phyloP scores from a whole-genome alignment of 2,888 invertebrate genomes.

The Euzophera pinguis region DNA sequence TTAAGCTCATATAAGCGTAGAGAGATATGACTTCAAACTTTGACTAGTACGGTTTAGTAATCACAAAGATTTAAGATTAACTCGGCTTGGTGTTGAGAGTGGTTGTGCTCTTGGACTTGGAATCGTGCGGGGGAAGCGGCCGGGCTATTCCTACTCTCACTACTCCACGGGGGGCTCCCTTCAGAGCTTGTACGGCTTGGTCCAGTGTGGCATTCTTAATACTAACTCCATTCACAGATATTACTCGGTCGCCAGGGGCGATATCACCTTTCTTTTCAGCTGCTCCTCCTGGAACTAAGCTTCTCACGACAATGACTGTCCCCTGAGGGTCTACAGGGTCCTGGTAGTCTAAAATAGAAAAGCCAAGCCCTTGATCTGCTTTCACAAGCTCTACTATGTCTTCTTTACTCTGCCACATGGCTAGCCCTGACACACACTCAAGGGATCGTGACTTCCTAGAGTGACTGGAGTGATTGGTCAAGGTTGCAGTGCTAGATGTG shows the following conservation, averaged over 20 bases:
- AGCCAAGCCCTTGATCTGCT: slow-evolving; percentile 97
- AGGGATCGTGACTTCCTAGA: slow-evolving; percentile 93
- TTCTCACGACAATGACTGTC: slow-evolving; percentile 97
- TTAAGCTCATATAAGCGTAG: slow-evolving; percentile 39
- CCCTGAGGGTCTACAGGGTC: slow-evolving; percentile 97
- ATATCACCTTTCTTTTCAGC: slow-evolving; percentile 96
- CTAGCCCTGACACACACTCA: slow-evolving; percentile 96
- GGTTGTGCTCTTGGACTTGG: slow-evolving; percentile 64
- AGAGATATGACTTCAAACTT: slow-evolving; percentile 66
- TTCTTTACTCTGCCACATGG: slow-evolving; percentile 97
- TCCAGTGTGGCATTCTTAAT: slow-evolving; percentile 96
- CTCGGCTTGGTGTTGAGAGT: slow-evolving; percentile 62
- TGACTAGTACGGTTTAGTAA: slow-evolving; percentile 60
- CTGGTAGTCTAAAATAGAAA: slow-evolving; percentile 98
- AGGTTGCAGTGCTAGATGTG: slow-evolving; percentile 90
- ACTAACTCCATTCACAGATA: slow-evolving; percentile 94
- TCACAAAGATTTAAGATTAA: slow-evolving; percentile 51
- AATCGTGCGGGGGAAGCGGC: slow-evolving; percentile 81
- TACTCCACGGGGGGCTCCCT: slow-evolving; percentile 93
- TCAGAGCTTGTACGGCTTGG: slow-evolving; percentile 96
- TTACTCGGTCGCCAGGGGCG: slow-evolving; percentile 96
- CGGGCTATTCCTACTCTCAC: slow-evolving; percentile 96
- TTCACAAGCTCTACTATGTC: slow-evolving; percentile 95
- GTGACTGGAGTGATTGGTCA: slow-evolving; percentile 83
- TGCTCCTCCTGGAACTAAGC: slow-evolving; percentile 98